These are phyloP conservation scores for Gnathonemus echidnorhynchus DNA, from an alignment of 2,113 vertebrate genomes.

Conservation along the genomic window DNA sequence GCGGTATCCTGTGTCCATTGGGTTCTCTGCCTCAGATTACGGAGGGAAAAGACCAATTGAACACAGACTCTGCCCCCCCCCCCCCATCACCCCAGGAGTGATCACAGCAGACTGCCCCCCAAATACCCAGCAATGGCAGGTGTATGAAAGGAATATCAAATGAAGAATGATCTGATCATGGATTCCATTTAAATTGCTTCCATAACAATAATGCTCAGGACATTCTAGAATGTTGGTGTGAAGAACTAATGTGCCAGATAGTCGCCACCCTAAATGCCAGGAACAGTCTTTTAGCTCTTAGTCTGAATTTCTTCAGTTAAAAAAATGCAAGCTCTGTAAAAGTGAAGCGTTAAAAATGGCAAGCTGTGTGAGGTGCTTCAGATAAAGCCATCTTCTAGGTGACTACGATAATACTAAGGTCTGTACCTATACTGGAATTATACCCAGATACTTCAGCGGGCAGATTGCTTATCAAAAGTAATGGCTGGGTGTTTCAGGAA, in stretches of 20 bases:
- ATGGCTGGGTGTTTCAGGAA: neutral
- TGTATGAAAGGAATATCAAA: neutral
- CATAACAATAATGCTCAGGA: neutral
- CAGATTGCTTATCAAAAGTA: slow-evolving; percentile 16
- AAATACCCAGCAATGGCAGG: neutral
- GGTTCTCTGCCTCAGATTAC: neutral
- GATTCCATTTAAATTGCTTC: neutral
- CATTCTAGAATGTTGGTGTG: neutral
- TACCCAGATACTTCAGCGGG: neutral
- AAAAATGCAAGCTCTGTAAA: neutral
- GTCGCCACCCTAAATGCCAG: neutral
- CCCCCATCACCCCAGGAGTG: neutral
- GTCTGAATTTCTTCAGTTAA: neutral
- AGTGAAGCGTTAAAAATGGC: neutral
- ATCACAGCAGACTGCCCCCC: neutral
- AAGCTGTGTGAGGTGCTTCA: neutral
- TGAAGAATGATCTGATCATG: neutral
- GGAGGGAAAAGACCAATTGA: neutral
- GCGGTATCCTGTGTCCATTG: neutral
- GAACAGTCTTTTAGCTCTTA: neutral
- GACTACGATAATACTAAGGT: neutral
- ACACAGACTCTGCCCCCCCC: neutral
- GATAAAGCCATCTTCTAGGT: neutral
- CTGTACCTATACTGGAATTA: slow-evolving; percentile 1
- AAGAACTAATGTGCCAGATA: neutral